phyloP scores from a whole-genome alignment of 23 tunicate genomes.

The Ciona savignyi region DNA sequence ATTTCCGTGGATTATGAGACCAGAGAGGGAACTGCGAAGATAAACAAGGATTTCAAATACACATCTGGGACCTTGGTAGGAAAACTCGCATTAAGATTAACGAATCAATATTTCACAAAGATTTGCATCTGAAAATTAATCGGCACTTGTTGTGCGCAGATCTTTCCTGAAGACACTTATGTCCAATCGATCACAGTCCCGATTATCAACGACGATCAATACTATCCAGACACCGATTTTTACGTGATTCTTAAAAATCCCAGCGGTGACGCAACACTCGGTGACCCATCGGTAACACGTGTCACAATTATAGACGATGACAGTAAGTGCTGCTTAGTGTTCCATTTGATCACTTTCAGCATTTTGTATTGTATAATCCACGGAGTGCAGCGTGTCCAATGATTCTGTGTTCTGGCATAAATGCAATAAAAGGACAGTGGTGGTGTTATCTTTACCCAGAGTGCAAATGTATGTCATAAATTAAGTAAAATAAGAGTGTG shows the following conservation, averaged over 20 bases:
- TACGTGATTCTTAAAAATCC: slow-evolving; percentile 60
- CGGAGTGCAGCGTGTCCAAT: too few species aligned
- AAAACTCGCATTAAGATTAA: too few species aligned
- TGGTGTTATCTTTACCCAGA: too few species aligned
- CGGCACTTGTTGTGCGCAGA: slow-evolving; percentile 4
- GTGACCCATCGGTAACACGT: slow-evolving; percentile 65
- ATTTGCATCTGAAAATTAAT: neutral
- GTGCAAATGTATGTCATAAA: too few species aligned
- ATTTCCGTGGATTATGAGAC: slow-evolving; percentile 67
- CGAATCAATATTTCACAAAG: too few species aligned
- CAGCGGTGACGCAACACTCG: slow-evolving; percentile 43
- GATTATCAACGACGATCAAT: slow-evolving; percentile 71
- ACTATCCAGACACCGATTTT: slow-evolving; percentile 73
- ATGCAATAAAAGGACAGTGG: too few species aligned
- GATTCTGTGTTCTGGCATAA: too few species aligned
- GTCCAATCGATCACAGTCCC: slow-evolving; percentile 39
- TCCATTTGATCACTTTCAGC: too few species aligned
- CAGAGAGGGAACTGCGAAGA: slow-evolving; percentile 67
- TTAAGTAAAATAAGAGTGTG: too few species aligned
- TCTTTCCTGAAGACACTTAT: slow-evolving; percentile 41
- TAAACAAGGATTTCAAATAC: slow-evolving; percentile 65
- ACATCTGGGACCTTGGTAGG: slow-evolving; percentile 58
- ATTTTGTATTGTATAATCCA: too few species aligned
- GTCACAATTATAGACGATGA: slow-evolving; percentile 73
- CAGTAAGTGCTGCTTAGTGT: slow-evolving; percentile 67